phyloP scores from a whole-genome alignment of 2,113 vertebrate genomes.

The Calidris pygmaea region DNA sequence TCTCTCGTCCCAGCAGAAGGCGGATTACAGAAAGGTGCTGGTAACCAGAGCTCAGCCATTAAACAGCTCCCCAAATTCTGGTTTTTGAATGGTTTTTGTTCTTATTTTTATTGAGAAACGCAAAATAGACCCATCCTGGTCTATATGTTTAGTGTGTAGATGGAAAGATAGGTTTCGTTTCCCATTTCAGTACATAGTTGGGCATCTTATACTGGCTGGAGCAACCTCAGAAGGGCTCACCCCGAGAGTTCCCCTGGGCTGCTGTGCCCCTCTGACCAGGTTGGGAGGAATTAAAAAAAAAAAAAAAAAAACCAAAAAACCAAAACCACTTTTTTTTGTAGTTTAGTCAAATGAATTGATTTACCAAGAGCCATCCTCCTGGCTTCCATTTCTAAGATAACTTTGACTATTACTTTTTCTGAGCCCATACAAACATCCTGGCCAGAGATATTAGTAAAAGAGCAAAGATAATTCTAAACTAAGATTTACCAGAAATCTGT shows the following conservation, averaged over 20 bases:
- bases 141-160: accelerated
- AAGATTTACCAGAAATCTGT: accelerated
- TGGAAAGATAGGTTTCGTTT: neutral
- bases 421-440: neutral
- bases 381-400: neutral
- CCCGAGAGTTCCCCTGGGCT: neutral
- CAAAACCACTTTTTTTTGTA: neutral
- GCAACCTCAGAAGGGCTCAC: neutral
- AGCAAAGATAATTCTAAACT: neutral
- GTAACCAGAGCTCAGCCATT: neutral
- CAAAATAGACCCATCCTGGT: neutral
- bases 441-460: neutral
- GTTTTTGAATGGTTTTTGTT: neutral
- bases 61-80: accelerated
- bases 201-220: accelerated
- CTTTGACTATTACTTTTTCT: neutral
- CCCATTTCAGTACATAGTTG: neutral
- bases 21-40: neutral
- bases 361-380: accelerated
- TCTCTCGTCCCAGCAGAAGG: neutral
- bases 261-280: accelerated
- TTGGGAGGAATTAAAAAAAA: neutral
- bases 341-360: neutral
- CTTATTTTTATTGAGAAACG: neutral
- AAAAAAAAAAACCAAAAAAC: no score